phyloP scores from a whole-genome alignment of 2,888 invertebrate species.

The Netelia virgata region DNA sequence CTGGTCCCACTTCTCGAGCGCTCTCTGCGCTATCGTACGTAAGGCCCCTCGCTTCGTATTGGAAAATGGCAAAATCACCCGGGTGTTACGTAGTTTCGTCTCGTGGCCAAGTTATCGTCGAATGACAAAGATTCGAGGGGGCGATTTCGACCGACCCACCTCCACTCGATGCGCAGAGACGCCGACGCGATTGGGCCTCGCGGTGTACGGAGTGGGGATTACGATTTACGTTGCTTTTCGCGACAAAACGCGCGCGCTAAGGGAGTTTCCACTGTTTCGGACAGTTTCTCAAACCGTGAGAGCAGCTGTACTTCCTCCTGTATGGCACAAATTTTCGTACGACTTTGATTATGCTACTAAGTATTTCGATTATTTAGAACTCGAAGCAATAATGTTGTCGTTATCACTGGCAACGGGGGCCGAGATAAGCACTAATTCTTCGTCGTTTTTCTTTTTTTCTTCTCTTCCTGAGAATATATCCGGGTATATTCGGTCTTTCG shows the following conservation, averaged over 20 bases:
- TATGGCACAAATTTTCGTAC: too few relatives aligned
- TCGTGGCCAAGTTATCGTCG: neutral
- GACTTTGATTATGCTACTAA: too few relatives aligned
- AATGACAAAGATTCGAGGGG: neutral
- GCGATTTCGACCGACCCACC: neutral
- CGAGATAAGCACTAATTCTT: neutral
- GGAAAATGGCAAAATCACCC: neutral
- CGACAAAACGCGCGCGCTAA: too few relatives aligned
- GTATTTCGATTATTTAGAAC: too few relatives aligned
- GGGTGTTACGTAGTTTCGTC: neutral
- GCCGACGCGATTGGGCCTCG: too few relatives aligned
- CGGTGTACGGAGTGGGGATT: too few relatives aligned
- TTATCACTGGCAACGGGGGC: neutral
- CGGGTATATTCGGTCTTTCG: neutral
- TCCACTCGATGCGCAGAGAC: too few relatives aligned
- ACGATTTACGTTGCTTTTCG: too few relatives aligned
- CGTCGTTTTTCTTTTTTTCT: neutral
- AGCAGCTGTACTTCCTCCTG: too few relatives aligned
- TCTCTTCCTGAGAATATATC: neutral
- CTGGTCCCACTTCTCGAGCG: neutral
- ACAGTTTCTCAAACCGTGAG: too few relatives aligned
- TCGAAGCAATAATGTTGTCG: too few relatives aligned
- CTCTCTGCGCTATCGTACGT: neutral
- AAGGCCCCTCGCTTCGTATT: neutral
- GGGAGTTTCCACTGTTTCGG: too few relatives aligned